Conservation (phyloP, 2,888 invertebrate species). For the Eilema griseolum region DNA sequence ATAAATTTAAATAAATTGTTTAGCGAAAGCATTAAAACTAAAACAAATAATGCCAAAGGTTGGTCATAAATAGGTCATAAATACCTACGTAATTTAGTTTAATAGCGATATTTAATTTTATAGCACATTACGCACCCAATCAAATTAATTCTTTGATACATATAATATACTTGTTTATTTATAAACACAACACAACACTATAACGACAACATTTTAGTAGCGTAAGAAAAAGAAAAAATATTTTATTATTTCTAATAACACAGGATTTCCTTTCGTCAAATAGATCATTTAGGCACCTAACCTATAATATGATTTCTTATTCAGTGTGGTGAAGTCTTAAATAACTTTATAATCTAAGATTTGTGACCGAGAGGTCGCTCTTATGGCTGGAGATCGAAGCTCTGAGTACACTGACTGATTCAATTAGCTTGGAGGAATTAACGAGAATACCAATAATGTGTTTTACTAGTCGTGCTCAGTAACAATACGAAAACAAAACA, state of each 20-base stretch:
- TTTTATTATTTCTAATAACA: conserved; percentile 41
- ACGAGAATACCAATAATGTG: not conserved
- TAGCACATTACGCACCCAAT: conserved; percentile 52
- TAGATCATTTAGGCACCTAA: conserved; percentile 12
- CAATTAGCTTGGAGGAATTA: conserved; percentile 2
- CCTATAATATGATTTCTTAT: conserved; percentile 38
- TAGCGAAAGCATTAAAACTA: conserved; percentile 32
- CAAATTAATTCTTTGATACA: conserved; percentile 58
- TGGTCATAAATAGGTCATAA: conserved; percentile 51
- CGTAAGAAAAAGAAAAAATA: conserved; percentile 22
- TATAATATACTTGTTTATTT: conserved; percentile 53
- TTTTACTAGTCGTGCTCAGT: too few species aligned
- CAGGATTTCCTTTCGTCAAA: conserved; percentile 23
- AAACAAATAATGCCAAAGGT: conserved; percentile 52
- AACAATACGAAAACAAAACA: too few species aligned
- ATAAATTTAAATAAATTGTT: conserved; percentile 25
- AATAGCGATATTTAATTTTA: conserved; percentile 37
- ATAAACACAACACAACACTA: conserved; percentile 43
- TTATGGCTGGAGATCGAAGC: too few species aligned
- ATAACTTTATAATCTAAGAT: not conserved
- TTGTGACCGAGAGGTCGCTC: too few species aligned
- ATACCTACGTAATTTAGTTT: conserved; percentile 39
- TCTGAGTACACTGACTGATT: too few species aligned
- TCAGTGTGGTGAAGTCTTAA: not conserved
- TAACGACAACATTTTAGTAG: conserved; percentile 41